Evolutionary conservation across 1,140 invertebrate species (phyloP).

Genomic region (Drosophila bipectinata): DNA sequence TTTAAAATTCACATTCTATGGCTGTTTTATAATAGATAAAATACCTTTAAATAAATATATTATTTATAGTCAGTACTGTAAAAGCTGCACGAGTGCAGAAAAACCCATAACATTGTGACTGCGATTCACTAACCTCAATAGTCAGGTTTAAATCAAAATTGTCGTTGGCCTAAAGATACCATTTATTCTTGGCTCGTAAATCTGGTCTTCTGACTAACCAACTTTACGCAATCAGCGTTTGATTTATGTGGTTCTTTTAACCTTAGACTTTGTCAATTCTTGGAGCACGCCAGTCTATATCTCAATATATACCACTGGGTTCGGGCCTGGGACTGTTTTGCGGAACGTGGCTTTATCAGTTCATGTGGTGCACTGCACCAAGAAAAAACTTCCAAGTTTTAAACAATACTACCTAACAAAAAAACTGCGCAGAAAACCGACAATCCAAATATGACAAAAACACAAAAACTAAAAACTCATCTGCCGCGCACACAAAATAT

Average conservation of each 20-base stretch:
- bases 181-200: constrained; percentile 52
- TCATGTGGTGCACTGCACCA: constrained; percentile 49
- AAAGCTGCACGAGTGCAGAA: not conserved
- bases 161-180: constrained; percentile 10
- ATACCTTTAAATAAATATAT: no score
- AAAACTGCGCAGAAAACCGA: constrained; percentile 22
- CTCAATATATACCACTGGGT: constrained; percentile 11
- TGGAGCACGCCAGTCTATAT: constrained; percentile 22
- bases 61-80: no score
- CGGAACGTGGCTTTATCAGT: constrained; percentile 68
- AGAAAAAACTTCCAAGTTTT: constrained; percentile 47
- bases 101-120: not conserved
- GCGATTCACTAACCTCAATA: not conserved
- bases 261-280: constrained; percentile 38
- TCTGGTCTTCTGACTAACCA: constrained; percentile 40
- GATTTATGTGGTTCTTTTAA: constrained; percentile 53
- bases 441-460: not conserved
- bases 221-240: constrained; percentile 57
- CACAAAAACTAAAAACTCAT: constrained; percentile 21
- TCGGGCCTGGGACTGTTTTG: constrained; percentile 39
- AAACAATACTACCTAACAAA: constrained; percentile 33
- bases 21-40: no score
- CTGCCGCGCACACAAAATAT: constrained; percentile 64
- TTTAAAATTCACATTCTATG: no score
- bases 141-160: constrained; percentile 12